Conservation (phyloP, 2,888 invertebrate species). For the Drosophila paramelanica region DNA sequence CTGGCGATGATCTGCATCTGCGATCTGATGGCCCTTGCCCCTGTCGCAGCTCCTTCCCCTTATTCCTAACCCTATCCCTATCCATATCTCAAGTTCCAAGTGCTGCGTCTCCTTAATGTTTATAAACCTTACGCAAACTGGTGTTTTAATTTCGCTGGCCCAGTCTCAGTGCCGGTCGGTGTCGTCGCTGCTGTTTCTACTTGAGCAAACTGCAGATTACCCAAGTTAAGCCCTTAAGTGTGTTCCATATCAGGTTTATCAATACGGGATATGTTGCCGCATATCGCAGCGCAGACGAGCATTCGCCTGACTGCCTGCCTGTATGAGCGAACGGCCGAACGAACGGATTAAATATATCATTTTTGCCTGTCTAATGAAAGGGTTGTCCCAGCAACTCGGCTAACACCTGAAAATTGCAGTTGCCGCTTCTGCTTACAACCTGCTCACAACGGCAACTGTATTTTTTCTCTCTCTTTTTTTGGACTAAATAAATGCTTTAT, state of each 20-base stretch:
- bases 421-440: constrained; percentile 44
- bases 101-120: constrained; percentile 20
- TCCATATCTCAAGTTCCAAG: constrained; percentile 27
- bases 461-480: constrained; percentile 1
- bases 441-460: constrained; percentile 49
- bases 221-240: constrained; percentile 81
- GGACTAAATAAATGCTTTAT: constrained; percentile 45
- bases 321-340: constrained; percentile 38
- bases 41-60: not conserved
- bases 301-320: constrained; percentile 65
- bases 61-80: not conserved
- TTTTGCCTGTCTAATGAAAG: constrained; percentile 75
- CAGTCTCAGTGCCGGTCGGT: constrained; percentile 49
- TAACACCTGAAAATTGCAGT: constrained; percentile 78
- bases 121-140: constrained; percentile 43
- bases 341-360: constrained; percentile 81
- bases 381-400: constrained; percentile 59
- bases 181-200: constrained; percentile 69
- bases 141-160: constrained; percentile 71
- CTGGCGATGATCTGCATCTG: constrained; percentile 64
- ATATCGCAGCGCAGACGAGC: constrained; percentile 57
- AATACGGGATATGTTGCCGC: constrained; percentile 41
- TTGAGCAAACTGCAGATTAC: constrained; percentile 75
- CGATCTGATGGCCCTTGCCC: constrained; percentile 44
- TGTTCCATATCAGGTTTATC: constrained; percentile 81